Base-by-base conservation (phyloP, 2,888 invertebrate species). In the Halictus quadricinctus region DNA sequence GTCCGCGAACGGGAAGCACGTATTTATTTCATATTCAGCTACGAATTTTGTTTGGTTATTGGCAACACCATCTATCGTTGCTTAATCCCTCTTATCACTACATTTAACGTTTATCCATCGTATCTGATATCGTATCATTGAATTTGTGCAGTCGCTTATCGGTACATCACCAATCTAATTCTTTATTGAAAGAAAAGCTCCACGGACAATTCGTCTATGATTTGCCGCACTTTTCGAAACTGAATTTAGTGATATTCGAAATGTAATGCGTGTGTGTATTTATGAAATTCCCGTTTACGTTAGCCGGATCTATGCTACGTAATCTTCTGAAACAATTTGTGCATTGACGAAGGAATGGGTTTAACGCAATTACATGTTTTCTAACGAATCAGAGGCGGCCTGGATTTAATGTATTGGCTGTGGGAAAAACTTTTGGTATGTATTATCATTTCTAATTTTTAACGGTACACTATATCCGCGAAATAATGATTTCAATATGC, bases 291-390 rank as follows among this genome's bases (percentile, higher is more conserved):
- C 78, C 70, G 76, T 83, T 79, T 69, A 80, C 77, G 84, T 72
- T 69, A 85, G 77, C 80, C 85, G 84, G 85, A 85, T 84, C 85
- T 85, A 80, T 85, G 85, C 85, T 85, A 69, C 80, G 80, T 84
- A 84, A 85, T 85, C 85, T 80, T 77, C 75, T 72, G 80, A 85
- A 85, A 80, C 80, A 78, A 78, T 85, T 83, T 64, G 64, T 80
- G 72, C 77, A 66, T 72, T 78, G 85, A 85, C 72, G 75, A 72
- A 73, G 75, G 72, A 76, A 85, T 85, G 85, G 75, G 64, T 84
- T 78, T 75, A 77, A 84, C 60, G 72, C 72, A n/a, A 72, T 75
- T 72, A 75, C 15, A 72, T 66, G 66, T 80, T 80, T 80, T 78
- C 66, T 77, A 85, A 84, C 80, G 50, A 72, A 75, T 18, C 41